A percentile compares a stretch with the other conserved stretches of the same genome.
phyloP scores from a whole-genome alignment of 2,113 vertebrate species.

The Phaethon lepturus region DNA sequence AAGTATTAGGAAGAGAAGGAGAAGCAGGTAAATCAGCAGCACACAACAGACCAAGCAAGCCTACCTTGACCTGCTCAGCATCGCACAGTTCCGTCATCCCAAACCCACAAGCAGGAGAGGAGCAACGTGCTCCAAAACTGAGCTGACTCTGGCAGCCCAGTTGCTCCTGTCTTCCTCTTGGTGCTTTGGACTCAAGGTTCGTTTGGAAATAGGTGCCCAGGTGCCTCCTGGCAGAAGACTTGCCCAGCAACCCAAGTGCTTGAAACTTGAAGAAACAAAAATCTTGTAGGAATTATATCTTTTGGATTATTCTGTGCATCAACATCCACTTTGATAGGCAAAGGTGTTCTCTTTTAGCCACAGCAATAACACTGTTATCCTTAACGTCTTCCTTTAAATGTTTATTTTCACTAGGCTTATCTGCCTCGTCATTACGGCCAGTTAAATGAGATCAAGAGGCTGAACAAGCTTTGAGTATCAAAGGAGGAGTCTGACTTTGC shows the following conservation, averaged over 20 bases:
- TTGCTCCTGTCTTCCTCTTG: not conserved
- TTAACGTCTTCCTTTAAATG: not conserved
- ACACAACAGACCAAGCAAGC: rapidly evolving
- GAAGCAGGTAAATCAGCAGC: not conserved
- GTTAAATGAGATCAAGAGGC: not conserved
- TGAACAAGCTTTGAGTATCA: not conserved
- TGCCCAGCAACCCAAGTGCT: not conserved
- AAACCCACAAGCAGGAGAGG: not conserved
- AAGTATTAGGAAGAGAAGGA: not conserved
- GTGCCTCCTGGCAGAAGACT: not conserved
- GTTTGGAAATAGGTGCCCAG: not conserved
- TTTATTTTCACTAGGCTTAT: not conserved
- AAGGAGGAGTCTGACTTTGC: not conserved
- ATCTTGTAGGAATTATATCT: not conserved
- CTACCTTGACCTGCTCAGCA: not conserved
- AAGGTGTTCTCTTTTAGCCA: not conserved
- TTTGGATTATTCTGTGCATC: not conserved
- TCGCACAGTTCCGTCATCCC: rapidly evolving
- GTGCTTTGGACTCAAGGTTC: not conserved
- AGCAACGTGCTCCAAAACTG: rapidly evolving
- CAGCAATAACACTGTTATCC: not conserved
- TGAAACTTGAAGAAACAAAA: not conserved
- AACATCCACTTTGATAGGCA: not conserved
- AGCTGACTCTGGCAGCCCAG: not conserved
- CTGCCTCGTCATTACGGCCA: not conserved